Base-by-base conservation (phyloP, 2,113 vertebrate species). In the Phaethornis superciliosus region DNA sequence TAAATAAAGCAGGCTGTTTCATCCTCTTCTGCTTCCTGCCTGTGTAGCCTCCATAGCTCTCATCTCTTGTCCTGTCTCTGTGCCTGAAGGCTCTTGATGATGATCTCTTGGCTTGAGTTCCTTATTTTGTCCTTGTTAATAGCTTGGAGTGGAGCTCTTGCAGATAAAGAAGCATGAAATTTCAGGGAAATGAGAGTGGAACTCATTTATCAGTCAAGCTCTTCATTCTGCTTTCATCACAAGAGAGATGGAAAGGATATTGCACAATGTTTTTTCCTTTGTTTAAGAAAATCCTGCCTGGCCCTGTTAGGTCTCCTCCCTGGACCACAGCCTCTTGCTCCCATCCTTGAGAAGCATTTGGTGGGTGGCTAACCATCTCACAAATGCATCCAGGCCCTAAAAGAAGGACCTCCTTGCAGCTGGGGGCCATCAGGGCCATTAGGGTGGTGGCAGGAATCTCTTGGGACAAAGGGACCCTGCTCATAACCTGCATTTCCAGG, bases 311-410 rank as follows among this genome's bases (percentile, higher is more conserved):
- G 13, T 72, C 7, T 47, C 40, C 24, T 88, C 17, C 20, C 4
- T 1, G 7, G 20, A 27, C 67, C n/a, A 42, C 44, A 83, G 68
- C 60, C 46, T 62, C 11, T 51, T 85, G 9, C 18, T 42, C 24
- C 27, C 10, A 3, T 0, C 1, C 26, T 78, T 55, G 28, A 21
- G 14, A 76, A 42, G 6, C 18, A 3, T 72, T 88, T 59, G 23
- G 3, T 80, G 27, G 12, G 10, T 2, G 3, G 46, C 40, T 1
- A 1, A 0, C 8, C 0, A 0, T 11, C 10, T 88, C 24, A 35
- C 4, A 1, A 6, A 89, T 90, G 83, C 1, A 1, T 10, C 4
- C 1, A 1, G 24, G n/a, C 24, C 65, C 35, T 82, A 49, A 82
- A 26, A 79, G 52, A 46, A 69, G 16, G 10, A 52, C 9, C 30